A percentile compares a stretch with the other conserved stretches of the same genome.
phyloP scores from a whole-genome alignment of 2,113 vertebrate genomes.

The Mellivora capensis region DNA sequence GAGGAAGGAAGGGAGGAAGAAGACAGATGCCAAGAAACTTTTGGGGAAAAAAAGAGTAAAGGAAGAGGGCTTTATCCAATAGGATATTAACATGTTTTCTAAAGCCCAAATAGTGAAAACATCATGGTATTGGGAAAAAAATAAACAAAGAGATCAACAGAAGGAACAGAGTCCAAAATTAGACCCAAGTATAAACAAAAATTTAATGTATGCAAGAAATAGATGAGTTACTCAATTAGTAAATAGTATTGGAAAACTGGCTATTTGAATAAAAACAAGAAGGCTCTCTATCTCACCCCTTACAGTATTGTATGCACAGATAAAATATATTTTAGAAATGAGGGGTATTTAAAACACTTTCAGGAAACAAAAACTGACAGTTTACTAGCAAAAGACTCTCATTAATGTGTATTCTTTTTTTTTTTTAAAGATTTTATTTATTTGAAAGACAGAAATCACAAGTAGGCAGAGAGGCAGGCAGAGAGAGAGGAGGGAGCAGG shows the following conservation, averaged over 20 bases:
- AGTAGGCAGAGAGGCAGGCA: too few species aligned
- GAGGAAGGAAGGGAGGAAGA: neutral
- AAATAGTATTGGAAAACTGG: neutral
- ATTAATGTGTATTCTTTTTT: neutral
- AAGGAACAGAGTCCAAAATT: neutral
- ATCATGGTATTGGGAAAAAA: neutral
- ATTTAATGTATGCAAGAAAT: neutral
- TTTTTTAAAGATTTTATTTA: too few species aligned
- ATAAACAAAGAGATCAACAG: neutral
- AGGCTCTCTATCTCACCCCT: neutral
- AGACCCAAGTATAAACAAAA: neutral
- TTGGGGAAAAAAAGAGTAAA: neutral
- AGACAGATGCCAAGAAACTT: neutral
- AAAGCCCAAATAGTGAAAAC: neutral
- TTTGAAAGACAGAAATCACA: too few species aligned
- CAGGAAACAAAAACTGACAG: neutral
- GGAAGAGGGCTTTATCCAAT: neutral
- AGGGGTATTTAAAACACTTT: neutral
- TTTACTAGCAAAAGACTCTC: neutral
- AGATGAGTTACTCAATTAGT: neutral
- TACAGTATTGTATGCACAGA: neutral
- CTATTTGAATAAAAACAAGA: neutral
- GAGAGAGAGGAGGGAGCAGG: too few species aligned
- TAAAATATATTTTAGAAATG: neutral
- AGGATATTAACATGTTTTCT: neutral